Evolutionary conservation across 2,888 invertebrate species (phyloP).

Genomic region (Eupeodes latifasciatus): DNA sequence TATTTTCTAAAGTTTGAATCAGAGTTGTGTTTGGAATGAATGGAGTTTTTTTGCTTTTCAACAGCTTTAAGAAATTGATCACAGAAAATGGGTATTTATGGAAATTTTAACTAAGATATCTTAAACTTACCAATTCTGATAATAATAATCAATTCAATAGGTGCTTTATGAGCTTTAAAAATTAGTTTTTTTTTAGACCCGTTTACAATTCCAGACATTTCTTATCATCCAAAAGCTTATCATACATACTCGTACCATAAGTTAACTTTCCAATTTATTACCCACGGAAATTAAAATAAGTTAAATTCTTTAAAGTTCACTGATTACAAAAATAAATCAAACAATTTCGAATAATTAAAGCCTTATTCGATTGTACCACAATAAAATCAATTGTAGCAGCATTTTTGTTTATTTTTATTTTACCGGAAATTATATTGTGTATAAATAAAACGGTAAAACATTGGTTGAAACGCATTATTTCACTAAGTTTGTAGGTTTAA

Average conservation of each 20-base stretch:
- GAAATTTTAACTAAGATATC: too few relatives aligned
- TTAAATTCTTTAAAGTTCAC: not conserved
- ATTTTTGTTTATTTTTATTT: not conserved
- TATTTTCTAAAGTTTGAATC: constrained; percentile 17
- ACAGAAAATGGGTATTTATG: not conserved
- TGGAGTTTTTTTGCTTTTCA: constrained; percentile 16
- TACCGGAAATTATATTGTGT: not conserved
- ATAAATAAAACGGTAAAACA: not conserved
- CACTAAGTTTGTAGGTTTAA: not conserved
- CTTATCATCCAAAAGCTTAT: not conserved
- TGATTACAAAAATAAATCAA: not conserved
- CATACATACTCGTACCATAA: not conserved
- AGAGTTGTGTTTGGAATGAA: constrained; percentile 34
- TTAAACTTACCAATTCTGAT: too few relatives aligned
- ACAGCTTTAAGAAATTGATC: not conserved
- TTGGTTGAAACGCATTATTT: not conserved
- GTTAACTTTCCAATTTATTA: not conserved
- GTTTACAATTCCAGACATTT: not conserved
- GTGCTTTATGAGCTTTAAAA: too few relatives aligned
- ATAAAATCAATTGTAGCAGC: not conserved
- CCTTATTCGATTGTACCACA: not conserved
- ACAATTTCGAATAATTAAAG: not conserved
- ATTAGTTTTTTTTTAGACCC: too few relatives aligned
- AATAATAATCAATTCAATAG: too few relatives aligned
- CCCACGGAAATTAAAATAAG: constrained; percentile 13